Percentiles rank a stretch among this genome's conserved stretches.
These are phyloP conservation scores for Euclidia mi DNA, from an alignment of 2,888 invertebrate species.

Conservation along the genomic window DNA sequence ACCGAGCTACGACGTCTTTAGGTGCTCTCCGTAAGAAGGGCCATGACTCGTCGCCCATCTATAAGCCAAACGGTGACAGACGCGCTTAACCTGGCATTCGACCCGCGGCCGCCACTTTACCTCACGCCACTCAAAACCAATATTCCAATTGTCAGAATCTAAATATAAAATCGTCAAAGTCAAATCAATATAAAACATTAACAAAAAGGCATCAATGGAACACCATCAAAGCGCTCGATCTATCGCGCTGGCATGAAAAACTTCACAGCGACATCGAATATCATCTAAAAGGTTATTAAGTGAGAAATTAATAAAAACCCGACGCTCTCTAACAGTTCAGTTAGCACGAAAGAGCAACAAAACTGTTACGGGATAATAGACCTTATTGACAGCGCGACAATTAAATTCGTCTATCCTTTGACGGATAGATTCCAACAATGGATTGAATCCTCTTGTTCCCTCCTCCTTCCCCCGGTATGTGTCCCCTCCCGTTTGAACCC, in stretches of 20 bases:
- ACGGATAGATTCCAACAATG: slow-evolving; percentile 66
- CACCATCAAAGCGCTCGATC: slow-evolving; percentile 43
- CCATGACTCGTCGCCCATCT: too few relatives aligned
- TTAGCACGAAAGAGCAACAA: slow-evolving; percentile 69
- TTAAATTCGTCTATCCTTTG: slow-evolving; percentile 79
- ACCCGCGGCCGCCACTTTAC: too few relatives aligned
- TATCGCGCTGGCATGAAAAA: slow-evolving; percentile 48
- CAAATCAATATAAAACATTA: slow-evolving; percentile 54
- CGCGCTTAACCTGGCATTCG: too few relatives aligned
- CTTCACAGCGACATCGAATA: slow-evolving; percentile 47
- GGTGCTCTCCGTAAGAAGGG: too few relatives aligned
- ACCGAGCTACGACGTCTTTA: too few relatives aligned
- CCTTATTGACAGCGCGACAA: slow-evolving; percentile 75
- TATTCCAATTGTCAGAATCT: neutral
- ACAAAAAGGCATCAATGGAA: slow-evolving; percentile 47
- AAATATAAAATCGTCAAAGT: slow-evolving; percentile 11
- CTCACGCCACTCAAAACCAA: too few relatives aligned
- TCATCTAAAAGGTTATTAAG: slow-evolving; percentile 61
- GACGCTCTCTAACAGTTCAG: slow-evolving; percentile 63
- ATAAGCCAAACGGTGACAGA: too few relatives aligned
- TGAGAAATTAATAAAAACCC: slow-evolving; percentile 82
- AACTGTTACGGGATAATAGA: slow-evolving; percentile 65
- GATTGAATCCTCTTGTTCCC: slow-evolving; percentile 23
- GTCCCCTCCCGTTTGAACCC: slow-evolving; percentile 35
- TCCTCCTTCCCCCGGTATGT: slow-evolving; percentile 20